Evolutionary conservation across 2,113 vertebrate species (phyloP).

Genomic region (Oreochromis spilurus): DNA sequence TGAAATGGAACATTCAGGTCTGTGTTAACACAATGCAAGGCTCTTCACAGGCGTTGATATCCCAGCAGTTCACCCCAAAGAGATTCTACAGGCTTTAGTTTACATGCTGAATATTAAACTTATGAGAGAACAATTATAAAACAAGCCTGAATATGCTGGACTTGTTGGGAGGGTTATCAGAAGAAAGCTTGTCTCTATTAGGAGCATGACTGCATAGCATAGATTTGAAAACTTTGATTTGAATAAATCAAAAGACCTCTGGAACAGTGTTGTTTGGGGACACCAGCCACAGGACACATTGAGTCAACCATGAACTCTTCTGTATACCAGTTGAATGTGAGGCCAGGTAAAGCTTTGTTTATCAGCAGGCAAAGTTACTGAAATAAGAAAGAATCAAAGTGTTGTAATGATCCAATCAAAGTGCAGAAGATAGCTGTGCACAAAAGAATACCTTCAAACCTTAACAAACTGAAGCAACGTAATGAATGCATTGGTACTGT

Average conservation of each 20-base stretch:
- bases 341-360: neutral
- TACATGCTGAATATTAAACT: neutral
- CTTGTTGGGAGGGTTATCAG: neutral
- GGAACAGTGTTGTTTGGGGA: neutral
- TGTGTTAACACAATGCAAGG: neutral
- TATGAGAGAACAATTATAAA: neutral
- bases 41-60: fast-evolving
- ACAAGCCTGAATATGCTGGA: neutral
- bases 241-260: neutral
- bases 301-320: neutral
- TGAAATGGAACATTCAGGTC: neutral
- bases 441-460: neutral
- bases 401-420: neutral
- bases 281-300: neutral
- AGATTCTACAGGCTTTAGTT: fast-evolving
- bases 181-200: neutral
- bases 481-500: neutral
- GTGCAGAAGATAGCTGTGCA: neutral
- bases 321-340: neutral
- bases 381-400: neutral
- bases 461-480: fast-evolving
- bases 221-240: neutral
- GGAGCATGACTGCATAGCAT: neutral
- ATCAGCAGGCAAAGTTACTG: neutral
- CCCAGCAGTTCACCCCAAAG: neutral